Base-by-base conservation (phyloP, 2,888 invertebrate species). In the Spatulosminthurus flaviceps region DNA sequence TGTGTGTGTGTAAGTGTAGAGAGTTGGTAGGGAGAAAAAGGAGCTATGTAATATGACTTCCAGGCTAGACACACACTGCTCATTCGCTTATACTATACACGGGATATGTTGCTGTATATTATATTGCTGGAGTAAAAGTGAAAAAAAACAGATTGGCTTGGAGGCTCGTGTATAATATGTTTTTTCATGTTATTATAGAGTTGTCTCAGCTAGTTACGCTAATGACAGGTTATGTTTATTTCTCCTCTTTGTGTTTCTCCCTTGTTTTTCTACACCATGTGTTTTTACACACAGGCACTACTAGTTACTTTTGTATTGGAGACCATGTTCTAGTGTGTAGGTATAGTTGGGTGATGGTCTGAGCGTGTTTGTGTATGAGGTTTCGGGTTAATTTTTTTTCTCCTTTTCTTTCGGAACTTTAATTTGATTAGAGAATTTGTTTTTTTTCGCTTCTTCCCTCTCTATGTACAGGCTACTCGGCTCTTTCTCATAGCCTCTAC, bases 211-310 rank as follows among this genome's bases (percentile, higher is more conserved):
- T 78, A 78, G 78, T 72, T 78, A 72, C 72, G 51, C 64, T 78
- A 78, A 78, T 78, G 71, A 78, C 78, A 78, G 78, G 78, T 78
- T 78, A 67, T 76, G 76, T 76, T 76, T 76, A 76, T 76, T 76
- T 76, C 76, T 76, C 66, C 60, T 75, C 60, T 75, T 75, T 75
- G 28, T 61, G 60, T 72, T 64, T 72, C 72, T 72, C 72, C 51
- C 72, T 72, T 51, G 19, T 41, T 75, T 60, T 22, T 28, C 29
- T 43, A 24, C 24, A 26, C 26, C 64, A 64, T 64, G 64, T 64
- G 64, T 64, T 64, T 22, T 24, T 21, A n/a, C n/a, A n/a, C n/a
- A n/a, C n/a, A n/a, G n/a, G n/a, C n/a, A n/a, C 28, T 9, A 24
- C 26, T 67, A 67, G 28, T 28, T 13, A 29, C 69, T 69, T 29